Evolutionary conservation across 2,797 vertebrate genomes (phyloP), one percentile per base, ranked within the genome.

Genomic region (Poecile montanus): DNA sequence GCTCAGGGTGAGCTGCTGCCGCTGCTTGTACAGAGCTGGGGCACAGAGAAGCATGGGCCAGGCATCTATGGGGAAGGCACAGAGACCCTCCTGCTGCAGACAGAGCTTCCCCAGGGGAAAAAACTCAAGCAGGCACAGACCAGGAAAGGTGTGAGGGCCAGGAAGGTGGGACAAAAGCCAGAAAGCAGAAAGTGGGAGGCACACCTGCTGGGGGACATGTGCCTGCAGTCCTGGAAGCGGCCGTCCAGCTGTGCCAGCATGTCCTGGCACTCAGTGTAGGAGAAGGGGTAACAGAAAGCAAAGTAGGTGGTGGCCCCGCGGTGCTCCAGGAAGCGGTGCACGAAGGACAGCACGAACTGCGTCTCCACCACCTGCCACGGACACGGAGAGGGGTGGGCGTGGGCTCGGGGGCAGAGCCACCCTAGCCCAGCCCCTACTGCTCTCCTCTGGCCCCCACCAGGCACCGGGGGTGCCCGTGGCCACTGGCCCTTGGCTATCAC

Each of bases 221-320:
- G 95, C 61, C 94, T 91, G 96, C 97, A 98, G 68, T 98, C 98
- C 61, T 98, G 96, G 96, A 98, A 98, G 89, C 97, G 98, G 73
- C 98, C 93, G 40, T 99, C 99, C 91, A 99, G 97, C 93, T 98
- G 98, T 42, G 97, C 97, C 93, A 99, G 97, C 98, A 99, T 98
- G 94, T 99, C 99, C 98, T 99, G 99, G 96, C 99, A 98, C 97
- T 99, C 99, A 0, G 95, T 97, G 96, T 99, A 99, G 8, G 99
- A 99, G 97, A 99, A 99, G 6, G 99, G 99, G 97, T 98, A 99
- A 94, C 99, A 99, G 98, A 99, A 99, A 94, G 99, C 98, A 88
- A 99, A 99, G 98, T 98, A 99, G 80, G 99, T 99, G 95, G 98
- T 99, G 71, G 98, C 98, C 21, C 98, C 99, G 4, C 98, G 98